phyloP scores from a whole-genome alignment of 1,140 invertebrate genomes.

The Brachionus sp. region DNA sequence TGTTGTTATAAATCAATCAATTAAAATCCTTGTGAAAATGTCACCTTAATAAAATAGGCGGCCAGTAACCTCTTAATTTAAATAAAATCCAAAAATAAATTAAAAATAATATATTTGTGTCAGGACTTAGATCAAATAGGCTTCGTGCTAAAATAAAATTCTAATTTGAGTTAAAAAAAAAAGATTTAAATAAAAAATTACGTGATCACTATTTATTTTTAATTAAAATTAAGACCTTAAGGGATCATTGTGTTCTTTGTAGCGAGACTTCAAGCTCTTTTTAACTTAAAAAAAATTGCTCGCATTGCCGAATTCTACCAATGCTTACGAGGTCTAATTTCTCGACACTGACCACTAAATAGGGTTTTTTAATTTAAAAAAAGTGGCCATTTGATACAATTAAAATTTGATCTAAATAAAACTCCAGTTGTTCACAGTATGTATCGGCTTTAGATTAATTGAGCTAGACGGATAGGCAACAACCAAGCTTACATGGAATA shows the following conservation, averaged over 20 bases:
- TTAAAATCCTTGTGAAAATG: background rate
- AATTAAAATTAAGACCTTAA: background rate
- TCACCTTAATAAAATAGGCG: background rate
- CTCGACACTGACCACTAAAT: background rate
- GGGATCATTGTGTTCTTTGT: background rate
- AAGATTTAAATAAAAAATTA: background rate
- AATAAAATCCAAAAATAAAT: background rate
- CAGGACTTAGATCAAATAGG: background rate
- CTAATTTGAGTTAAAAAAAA: background rate
- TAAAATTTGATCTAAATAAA: background rate
- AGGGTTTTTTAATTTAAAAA: background rate
- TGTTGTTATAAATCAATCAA: background rate
- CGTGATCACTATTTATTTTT: background rate
- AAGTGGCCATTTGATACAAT: constrained; percentile 1
- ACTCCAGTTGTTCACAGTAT: constrained; percentile 5
- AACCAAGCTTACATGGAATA: background rate
- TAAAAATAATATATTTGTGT: background rate
- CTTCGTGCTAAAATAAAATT: background rate
- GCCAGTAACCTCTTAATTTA: background rate
- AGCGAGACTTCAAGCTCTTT: background rate
- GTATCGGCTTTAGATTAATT: constrained; percentile 7
- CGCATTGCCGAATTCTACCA: background rate
- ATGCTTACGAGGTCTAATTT: background rate
- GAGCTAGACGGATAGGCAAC: background rate
- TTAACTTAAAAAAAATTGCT: background rate